Evolutionary conservation across 2,888 invertebrate species (phyloP).

Genomic region (Phengaris arion): DNA sequence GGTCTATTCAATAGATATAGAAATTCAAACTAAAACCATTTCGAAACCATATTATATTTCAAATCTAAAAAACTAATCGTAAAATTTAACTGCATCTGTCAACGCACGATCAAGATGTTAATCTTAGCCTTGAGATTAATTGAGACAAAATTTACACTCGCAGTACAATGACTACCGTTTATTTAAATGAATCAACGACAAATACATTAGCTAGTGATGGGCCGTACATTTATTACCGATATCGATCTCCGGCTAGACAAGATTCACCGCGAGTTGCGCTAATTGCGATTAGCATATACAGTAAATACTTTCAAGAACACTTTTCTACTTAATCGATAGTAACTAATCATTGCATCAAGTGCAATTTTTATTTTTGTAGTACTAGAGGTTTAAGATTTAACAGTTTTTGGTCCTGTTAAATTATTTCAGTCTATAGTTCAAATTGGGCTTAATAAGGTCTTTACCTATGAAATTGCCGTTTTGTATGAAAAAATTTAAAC

Average conservation of each 20-base stretch:
- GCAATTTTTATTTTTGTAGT: too few species aligned
- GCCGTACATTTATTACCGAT: neutral
- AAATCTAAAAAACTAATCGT: neutral
- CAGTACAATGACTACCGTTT: constrained; percentile 24
- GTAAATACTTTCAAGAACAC: too few species aligned
- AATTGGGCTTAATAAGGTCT: too few species aligned
- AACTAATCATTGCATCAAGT: too few species aligned
- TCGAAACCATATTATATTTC: neutral
- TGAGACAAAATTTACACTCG: constrained; percentile 18
- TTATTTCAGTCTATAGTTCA: too few species aligned
- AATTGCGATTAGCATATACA: neutral
- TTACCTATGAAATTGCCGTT: too few species aligned
- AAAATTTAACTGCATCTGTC: neutral
- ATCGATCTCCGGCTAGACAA: neutral
- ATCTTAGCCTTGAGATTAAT: constrained; percentile 4
- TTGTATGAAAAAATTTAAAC: too few species aligned
- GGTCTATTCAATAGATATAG: too few species aligned
- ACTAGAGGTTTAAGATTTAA: too few species aligned
- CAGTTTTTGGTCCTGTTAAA: too few species aligned
- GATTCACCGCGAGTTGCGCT: neutral
- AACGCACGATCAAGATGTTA: constrained; percentile 13
- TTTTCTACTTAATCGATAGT: too few species aligned
- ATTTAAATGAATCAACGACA: constrained; percentile 26
- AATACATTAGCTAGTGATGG: constrained; percentile 25
- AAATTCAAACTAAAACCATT: neutral